Base-by-base conservation (phyloP, 1,140 invertebrate species). In the Ips nitidus region DNA sequence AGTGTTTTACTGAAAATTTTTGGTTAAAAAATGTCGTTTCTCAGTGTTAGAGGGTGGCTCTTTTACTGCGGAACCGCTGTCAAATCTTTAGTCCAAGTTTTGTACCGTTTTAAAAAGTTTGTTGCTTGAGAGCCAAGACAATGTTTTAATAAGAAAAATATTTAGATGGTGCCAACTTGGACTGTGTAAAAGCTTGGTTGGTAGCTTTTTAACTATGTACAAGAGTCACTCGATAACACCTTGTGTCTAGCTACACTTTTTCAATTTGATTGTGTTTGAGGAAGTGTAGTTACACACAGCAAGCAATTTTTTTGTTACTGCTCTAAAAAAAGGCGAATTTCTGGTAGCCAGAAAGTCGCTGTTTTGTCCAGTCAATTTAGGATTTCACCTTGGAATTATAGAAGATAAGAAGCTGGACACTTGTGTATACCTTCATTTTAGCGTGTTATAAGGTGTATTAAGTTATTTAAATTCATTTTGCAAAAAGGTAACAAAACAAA, bases 121-220 rank as follows among this genome's bases (percentile, higher is more conserved):
- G 56, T 70, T 70, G 67, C 67, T 69, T 69, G 47, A 45, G 67
- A 69, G 61, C 63, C 61, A 41, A 69, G 62, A 50, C 45, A n/a
- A 63, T 41, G 41, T 69, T 45, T 53, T 47, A 47, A 45, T 70
- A 58, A 39, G 39, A 65, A 66, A 71, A 62, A 74, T 74, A 73
- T 72, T 74, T 74, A 74, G 73, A 74, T 74, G 57, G 63, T 72
- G 71, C 73, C 71, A 74, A 74, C 71, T 74, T 74, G 73, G 72
- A 60, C 57, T 69, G 1, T 68, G 22, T 67, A 3, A 45, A 41
- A 60, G 70, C 70, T 71, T 71, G 47, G 64, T 72, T 72, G 71
- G 71, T 72, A 62, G 67, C 67, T 56, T 62, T 67, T 22, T 53
- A 53, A 38, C 56, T 68, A 36, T 63, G 43, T 37, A 61, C 64